A percentile compares a stretch with the other conserved stretches of the same genome.
These are phyloP conservation scores for Sycophila texana DNA, from an alignment of 2,888 invertebrate genomes.

Conservation along the genomic window DNA sequence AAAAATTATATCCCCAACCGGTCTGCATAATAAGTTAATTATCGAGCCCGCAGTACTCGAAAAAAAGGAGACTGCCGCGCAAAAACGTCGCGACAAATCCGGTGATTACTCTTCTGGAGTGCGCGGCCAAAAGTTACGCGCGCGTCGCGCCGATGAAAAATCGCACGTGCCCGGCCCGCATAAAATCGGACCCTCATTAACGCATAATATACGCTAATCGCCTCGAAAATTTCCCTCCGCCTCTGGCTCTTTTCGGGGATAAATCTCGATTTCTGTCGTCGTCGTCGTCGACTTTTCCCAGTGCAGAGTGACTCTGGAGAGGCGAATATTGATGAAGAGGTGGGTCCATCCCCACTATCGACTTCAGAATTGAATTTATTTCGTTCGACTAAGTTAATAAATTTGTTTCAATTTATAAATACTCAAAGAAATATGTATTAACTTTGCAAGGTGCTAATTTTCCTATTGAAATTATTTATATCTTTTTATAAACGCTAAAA, in stretches of 20 bases:
- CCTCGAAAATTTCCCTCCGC: constrained; percentile 21
- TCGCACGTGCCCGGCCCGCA: constrained; percentile 10
- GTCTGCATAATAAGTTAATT: not conserved
- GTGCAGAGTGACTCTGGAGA: not conserved
- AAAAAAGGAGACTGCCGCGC: not conserved
- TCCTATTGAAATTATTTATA: too few species aligned
- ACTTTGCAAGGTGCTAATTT: too few species aligned
- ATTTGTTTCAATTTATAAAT: too few species aligned
- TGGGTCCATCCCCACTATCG: not conserved
- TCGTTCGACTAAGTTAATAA: too few species aligned
- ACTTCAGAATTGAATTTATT: too few species aligned
- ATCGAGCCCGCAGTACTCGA: not conserved
- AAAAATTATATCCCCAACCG: too few species aligned
- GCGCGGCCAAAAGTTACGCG: not conserved
- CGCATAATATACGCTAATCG: constrained; percentile 54
- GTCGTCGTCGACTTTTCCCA: not conserved
- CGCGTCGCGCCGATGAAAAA: constrained; percentile 33
- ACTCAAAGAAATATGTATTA: too few species aligned
- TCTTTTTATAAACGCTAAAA: too few species aligned
- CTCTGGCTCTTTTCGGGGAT: constrained; percentile 61
- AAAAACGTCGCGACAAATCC: constrained; percentile 1
- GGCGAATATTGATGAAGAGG: constrained; percentile 25
- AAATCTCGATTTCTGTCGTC: constrained; percentile 33
- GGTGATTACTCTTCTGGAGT: constrained; percentile 30
- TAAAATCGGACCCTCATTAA: constrained; percentile 53